These are phyloP conservation scores for Caenorhabditis sp. DNA, from an alignment of 2,888 invertebrate species.

Conservation along the genomic window DNA sequence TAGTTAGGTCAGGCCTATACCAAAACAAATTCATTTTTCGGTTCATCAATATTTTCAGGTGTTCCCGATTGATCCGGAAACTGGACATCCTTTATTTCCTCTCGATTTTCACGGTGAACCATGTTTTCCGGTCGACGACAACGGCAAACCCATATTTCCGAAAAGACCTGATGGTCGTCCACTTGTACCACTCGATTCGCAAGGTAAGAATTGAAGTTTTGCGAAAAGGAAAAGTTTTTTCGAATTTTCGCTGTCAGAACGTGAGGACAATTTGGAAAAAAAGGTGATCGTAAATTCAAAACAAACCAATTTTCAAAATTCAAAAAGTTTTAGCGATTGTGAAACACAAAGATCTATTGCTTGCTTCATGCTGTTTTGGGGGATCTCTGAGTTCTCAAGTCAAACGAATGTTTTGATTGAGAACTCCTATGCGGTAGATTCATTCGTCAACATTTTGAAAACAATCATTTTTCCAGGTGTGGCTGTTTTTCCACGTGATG, in stretches of 20 bases:
- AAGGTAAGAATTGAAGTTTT: slow-evolving; percentile 11
- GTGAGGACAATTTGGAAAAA: too few species aligned
- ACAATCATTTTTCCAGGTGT: slow-evolving; percentile 24
- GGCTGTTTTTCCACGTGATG: slow-evolving; percentile 45
- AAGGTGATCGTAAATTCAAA: too few species aligned
- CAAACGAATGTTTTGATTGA: background rate
- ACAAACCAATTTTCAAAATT: background rate
- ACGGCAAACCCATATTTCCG: slow-evolving; percentile 28
- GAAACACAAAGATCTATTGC: background rate
- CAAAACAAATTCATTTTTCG: too few species aligned
- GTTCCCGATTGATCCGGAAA: slow-evolving; percentile 23
- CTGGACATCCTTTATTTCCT: slow-evolving; percentile 22
- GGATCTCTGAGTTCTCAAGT: background rate
- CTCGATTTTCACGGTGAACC: slow-evolving; percentile 26
- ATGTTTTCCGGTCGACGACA: slow-evolving; percentile 25
- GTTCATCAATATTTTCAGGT: too few species aligned
- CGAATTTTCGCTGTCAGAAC: too few species aligned
- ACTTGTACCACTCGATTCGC: slow-evolving; percentile 22
- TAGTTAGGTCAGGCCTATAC: too few species aligned
- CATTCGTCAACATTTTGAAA: background rate
- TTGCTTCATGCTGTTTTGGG: slow-evolving; percentile 4
- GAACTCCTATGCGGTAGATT: background rate
- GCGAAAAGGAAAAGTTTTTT: background rate
- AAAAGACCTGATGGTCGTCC: slow-evolving; percentile 17
- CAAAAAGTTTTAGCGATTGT: background rate